A percentile compares a stretch with the other conserved stretches of the same genome.
phyloP scores from a whole-genome alignment of 2,888 invertebrate genomes.

The Micoletzkya japonica region DNA sequence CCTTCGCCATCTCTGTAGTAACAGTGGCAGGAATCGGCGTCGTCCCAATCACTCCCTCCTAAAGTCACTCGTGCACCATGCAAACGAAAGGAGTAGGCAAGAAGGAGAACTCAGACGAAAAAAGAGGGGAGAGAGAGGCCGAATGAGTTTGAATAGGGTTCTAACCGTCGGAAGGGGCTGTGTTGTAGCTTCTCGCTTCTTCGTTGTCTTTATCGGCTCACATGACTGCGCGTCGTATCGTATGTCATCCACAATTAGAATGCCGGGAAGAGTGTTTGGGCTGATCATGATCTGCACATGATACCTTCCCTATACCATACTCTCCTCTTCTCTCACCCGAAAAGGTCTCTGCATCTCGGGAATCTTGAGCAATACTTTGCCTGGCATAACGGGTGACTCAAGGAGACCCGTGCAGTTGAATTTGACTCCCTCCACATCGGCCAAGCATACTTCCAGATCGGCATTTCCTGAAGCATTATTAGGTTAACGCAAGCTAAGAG shows the following conservation, averaged over 20 bases:
- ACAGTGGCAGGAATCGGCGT: neutral
- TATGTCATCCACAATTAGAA: conserved; percentile 57
- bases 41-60: too few species aligned
- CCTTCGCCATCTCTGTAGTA: neutral
- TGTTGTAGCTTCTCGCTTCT: neutral
- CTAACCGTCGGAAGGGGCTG: conserved; percentile 7
- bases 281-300: conserved; percentile 52
- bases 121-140: too few species aligned
- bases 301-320: neutral
- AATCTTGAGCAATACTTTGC: conserved; percentile 59
- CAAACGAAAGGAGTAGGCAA: too few species aligned
- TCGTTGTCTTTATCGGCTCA: conserved; percentile 21
- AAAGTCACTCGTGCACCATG: too few species aligned
- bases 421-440: conserved; percentile 43
- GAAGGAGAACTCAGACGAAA: too few species aligned
- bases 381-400: conserved; percentile 56
- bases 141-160: too few species aligned
- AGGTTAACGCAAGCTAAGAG: too few species aligned
- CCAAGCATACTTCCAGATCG: conserved; percentile 59
- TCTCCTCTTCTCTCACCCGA: conserved; percentile 36
- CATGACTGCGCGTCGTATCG: conserved; percentile 56
- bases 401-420: conserved; percentile 62
- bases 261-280: conserved; percentile 50
- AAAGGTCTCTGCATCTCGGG: conserved; percentile 56
- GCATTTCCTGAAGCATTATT: conserved; percentile 40